phyloP scores from a whole-genome alignment of 2,113 vertebrate genomes.

The Herpailurus yagouaroundi region DNA sequence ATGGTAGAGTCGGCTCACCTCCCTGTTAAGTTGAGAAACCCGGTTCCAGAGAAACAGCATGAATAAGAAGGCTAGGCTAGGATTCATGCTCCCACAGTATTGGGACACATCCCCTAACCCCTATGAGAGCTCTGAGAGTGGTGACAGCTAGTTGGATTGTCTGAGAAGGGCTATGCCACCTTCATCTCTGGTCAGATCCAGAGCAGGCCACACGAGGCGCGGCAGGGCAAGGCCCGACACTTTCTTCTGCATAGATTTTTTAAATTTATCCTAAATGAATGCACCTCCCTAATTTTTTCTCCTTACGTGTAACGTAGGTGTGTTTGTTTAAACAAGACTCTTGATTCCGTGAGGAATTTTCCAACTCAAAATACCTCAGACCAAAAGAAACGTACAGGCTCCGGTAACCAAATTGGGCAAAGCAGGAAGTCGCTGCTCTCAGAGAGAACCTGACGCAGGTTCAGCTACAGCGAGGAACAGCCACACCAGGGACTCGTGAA shows the following conservation, averaged over 20 bases:
- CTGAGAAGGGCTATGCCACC: neutral
- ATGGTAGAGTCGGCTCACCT: neutral
- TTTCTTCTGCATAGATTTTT: neutral
- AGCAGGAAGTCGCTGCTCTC: neutral
- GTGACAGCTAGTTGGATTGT: neutral
- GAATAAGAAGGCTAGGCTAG: neutral
- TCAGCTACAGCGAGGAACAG: accelerated
- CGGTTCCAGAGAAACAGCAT: neutral
- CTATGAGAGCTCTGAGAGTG: neutral
- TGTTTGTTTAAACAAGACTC: neutral
- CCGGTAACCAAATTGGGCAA: neutral
- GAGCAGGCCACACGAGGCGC: neutral
- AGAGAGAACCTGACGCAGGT: neutral
- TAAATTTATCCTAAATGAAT: neutral
- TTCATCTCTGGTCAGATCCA: neutral
- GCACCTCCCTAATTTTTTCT: neutral
- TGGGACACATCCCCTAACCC: neutral
- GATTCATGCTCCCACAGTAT: accelerated
- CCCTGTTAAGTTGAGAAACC: neutral
- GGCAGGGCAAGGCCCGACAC: neutral
- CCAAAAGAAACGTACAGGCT: neutral
- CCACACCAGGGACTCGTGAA: neutral
- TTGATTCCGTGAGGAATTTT: neutral
- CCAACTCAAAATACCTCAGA: neutral
- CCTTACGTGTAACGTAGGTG: neutral